Conservation (phyloP, 2,797 vertebrate genomes). For the Oophaga sylvatica region DNA sequence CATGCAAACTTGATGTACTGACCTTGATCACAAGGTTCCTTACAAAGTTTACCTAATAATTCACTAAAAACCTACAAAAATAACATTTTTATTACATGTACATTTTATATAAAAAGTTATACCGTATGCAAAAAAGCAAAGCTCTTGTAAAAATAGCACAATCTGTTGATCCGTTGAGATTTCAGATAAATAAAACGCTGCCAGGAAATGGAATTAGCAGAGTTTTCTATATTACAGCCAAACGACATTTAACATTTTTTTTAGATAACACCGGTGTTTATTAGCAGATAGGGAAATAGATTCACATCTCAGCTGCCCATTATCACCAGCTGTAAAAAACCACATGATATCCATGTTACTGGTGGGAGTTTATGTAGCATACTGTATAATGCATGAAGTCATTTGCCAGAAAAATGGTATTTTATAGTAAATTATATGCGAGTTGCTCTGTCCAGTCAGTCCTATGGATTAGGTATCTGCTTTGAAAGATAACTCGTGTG, state of each 20-base stretch:
- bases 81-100: too few relatives aligned
- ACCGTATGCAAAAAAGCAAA: background rate
- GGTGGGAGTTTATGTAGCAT: background rate
- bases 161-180: background rate
- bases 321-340: background rate
- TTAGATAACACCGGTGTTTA: slow-evolving; percentile 19
- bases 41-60: too few relatives aligned
- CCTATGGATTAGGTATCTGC: background rate
- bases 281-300: slow-evolving; percentile 20
- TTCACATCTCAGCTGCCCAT: slow-evolving; percentile 10
- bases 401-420: background rate
- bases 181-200: background rate
- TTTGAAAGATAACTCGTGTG: background rate
- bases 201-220: background rate
- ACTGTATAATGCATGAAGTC: background rate
- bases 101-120: background rate
- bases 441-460: background rate
- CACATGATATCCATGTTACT: background rate
- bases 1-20: too few relatives aligned
- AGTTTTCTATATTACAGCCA: background rate
- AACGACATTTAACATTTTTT: slow-evolving; percentile 10
- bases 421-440: background rate
- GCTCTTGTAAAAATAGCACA: background rate
- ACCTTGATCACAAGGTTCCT: too few relatives aligned
- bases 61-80: too few relatives aligned